phyloP scores from a whole-genome alignment of 1,140 invertebrate genomes.

The Drosophila murphyi region DNA sequence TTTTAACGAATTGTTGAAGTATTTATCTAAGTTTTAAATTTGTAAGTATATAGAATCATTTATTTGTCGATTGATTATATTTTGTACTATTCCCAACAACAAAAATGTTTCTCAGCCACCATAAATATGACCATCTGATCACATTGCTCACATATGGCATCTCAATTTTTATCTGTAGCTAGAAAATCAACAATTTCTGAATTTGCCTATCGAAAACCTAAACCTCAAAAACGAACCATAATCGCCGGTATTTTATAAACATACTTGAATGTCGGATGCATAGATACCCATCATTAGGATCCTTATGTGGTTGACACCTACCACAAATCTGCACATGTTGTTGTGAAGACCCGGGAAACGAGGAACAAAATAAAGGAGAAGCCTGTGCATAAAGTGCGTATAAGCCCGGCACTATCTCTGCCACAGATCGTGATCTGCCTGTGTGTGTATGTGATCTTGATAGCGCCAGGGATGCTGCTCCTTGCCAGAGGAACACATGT shows the following conservation, averaged over 20 bases:
- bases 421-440: slow-evolving; percentile 22
- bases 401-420: slow-evolving; percentile 40
- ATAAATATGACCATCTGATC: slow-evolving; percentile 6
- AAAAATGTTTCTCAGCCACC: not conserved
- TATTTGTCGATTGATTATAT: not conserved
- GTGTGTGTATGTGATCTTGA: slow-evolving; percentile 55
- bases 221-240: slow-evolving; percentile 39
- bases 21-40: not conserved
- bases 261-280: slow-evolving; percentile 6
- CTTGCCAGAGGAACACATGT: slow-evolving; percentile 48
- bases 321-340: slow-evolving; percentile 75
- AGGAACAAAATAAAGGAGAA: slow-evolving; percentile 21
- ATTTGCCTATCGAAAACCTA: slow-evolving; percentile 59
- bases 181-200: slow-evolving; percentile 45
- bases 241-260: slow-evolving; percentile 8
- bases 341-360: slow-evolving; percentile 22
- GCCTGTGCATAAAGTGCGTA: slow-evolving; percentile 30
- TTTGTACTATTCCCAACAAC: not conserved
- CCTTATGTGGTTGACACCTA: slow-evolving; percentile 75
- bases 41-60: not conserved
- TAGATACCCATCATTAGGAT: slow-evolving; percentile 62
- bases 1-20: not conserved
- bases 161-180: slow-evolving; percentile 44
- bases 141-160: not conserved
- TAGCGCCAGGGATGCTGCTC: slow-evolving; percentile 45